Evolutionary conservation across 2,113 vertebrate genomes (phyloP), one percentile per base, ranked within the genome.

Genomic region (Puffinus mauretanicus): DNA sequence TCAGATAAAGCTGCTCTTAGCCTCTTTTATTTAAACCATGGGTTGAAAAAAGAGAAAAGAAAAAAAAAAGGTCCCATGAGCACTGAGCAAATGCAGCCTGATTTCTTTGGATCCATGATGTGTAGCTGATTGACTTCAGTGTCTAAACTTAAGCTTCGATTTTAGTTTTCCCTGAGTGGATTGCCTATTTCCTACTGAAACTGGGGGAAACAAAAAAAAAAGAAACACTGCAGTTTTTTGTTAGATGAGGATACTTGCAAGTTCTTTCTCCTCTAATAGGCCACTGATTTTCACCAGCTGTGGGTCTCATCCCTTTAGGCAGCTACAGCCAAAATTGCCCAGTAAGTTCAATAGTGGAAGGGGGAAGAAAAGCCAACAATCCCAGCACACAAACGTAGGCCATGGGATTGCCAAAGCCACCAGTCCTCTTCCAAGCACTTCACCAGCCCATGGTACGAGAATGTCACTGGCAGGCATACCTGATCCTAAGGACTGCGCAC

Each of bases 381-480:
- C 3, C 2, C 72, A 91, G 15, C 27, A 51, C 25, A 67, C 25
- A 57, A 51, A 62, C 0, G 1, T 2, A 16, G 13, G 11, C 7
- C 32, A 24, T n/a, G 6, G 65, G 19, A 58, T 24, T 60, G 10
- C n/a, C 51, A 71, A 32, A 81, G 46, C n/a, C 13, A 7, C 8
- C 46, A 67, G 36, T 38, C 15, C 15, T 64, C 38, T 85, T 62
- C 60, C 29, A 75, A 55, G 26, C 15, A 47, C 42, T 71, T 86
- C 26, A 16, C 10, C 58, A 64, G 27, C 17, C 32, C 64, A 19
- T 0, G 1, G 51, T 8, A 22, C 9, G 38, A 40, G n/a, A 61
- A 25, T 4, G 9, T 17, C 55, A 10, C 44, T 36, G 38, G 20
- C 40, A 67, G 26, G 21, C 2, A 1, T 7, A 29, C 34, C 14